Conservation (phyloP, 2,888 invertebrate species). For the Luffia ferchaultella region DNA sequence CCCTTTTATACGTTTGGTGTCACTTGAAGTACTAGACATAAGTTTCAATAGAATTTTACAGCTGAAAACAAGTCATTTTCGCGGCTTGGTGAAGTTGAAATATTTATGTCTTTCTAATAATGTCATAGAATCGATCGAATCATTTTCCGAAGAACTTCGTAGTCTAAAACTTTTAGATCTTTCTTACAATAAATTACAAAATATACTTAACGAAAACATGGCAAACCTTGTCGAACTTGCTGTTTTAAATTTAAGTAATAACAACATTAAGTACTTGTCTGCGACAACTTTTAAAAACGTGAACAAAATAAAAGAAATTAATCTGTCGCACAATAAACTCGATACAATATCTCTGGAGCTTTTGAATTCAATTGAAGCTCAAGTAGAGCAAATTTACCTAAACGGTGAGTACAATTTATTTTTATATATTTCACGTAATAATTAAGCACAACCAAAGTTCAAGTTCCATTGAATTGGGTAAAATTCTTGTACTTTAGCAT, state of each 20-base stretch:
- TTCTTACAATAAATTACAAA: constrained; percentile 83
- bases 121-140: constrained; percentile 80
- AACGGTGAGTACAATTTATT: constrained; percentile 80
- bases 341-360: constrained; percentile 81
- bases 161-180: constrained; percentile 82
- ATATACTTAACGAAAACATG: constrained; percentile 80
- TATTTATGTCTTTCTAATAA: constrained; percentile 87
- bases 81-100: constrained; percentile 77
- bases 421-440: too few species aligned
- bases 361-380: constrained; percentile 82
- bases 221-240: constrained; percentile 78
- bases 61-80: constrained; percentile 83
- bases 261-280: constrained; percentile 83
- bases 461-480: too few species aligned
- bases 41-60: constrained; percentile 83
- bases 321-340: constrained; percentile 83
- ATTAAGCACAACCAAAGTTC: too few species aligned
- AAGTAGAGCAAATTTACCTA: constrained; percentile 78
- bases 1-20: constrained; percentile 78
- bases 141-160: constrained; percentile 79
- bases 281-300: constrained; percentile 81
- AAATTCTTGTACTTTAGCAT: too few species aligned
- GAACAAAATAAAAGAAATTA: constrained; percentile 79
- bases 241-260: constrained; percentile 82
- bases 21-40: constrained; percentile 81